These are phyloP conservation scores for Pristionchus japonicus DNA, from an alignment of 2,888 invertebrate species.

Conservation along the genomic window DNA sequence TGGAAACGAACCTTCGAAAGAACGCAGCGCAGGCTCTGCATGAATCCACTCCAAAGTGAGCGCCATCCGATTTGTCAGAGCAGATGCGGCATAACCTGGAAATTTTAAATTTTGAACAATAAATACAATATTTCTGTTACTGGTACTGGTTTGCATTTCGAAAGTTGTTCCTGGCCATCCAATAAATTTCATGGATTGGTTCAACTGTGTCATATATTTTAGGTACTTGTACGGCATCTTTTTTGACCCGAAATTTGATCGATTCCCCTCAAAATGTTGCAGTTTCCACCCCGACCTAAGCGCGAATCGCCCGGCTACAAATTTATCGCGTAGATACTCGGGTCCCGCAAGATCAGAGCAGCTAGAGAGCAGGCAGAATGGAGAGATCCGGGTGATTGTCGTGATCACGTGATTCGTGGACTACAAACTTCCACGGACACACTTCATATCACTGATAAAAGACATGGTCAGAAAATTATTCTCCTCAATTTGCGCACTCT, in stretches of 20 bases:
- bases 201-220: neutral
- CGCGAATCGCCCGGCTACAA: neutral
- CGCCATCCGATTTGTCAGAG: slow-evolving; percentile 53
- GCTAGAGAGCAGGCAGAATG: neutral
- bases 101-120: neutral
- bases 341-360: neutral
- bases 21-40: slow-evolving; percentile 56
- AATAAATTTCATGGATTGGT: neutral
- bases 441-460: neutral
- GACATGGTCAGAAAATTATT: neutral
- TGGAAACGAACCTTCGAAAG: slow-evolving; percentile 43
- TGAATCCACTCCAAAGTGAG: slow-evolving; percentile 55
- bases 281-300: neutral
- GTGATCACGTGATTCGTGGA: neutral
- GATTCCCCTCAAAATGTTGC: neutral
- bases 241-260: neutral
- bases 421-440: neutral
- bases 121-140: neutral
- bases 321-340: neutral
- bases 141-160: no score
- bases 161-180: neutral
- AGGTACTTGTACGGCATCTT: neutral
- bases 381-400: neutral
- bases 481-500: neutral
- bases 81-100: slow-evolving; percentile 52